Conservation (phyloP, 2,797 vertebrate species). For the Danio jaintianensis region DNA sequence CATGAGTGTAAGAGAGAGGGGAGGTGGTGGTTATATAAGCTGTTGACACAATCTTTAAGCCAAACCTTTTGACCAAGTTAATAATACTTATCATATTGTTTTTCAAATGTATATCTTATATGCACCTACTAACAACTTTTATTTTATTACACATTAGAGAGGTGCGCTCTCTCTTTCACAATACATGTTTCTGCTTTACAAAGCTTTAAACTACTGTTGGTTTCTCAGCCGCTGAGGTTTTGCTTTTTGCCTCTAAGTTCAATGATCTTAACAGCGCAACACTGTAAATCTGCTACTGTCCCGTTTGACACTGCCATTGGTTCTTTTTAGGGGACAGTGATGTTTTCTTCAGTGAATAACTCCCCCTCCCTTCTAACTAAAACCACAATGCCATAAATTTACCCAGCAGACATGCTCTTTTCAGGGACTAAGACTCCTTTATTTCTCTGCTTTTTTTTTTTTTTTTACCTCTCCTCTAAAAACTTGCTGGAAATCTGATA, state of each 20-base stretch:
- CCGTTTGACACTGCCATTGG: slow-evolving; percentile 50
- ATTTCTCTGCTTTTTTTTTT: not conserved
- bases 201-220: not conserved
- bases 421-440: not conserved
- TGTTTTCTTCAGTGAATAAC: slow-evolving; percentile 22
- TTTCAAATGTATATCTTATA: not conserved
- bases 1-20: not conserved
- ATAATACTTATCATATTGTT: not conserved
- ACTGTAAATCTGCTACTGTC: slow-evolving; percentile 1
- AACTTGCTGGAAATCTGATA: slow-evolving; percentile 22
- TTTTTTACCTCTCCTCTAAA: not conserved
- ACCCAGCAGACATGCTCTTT: not conserved
- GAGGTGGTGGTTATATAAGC: slow-evolving; percentile 39
- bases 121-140: not conserved
- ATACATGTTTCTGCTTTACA: not conserved
- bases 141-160: not conserved
- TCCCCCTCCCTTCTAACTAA: not conserved
- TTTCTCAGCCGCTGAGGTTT: not conserved
- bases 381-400: slow-evolving; percentile 12
- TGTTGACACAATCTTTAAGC: slow-evolving; percentile 25
- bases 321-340: slow-evolving; percentile 22
- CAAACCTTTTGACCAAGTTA: not conserved
- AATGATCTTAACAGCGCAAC: not conserved
- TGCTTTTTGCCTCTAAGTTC: not conserved
- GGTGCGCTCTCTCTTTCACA: not conserved